These are phyloP conservation scores for Benitochromis conjunctus DNA, from an alignment of 2,113 vertebrate genomes.

Conservation along the genomic window DNA sequence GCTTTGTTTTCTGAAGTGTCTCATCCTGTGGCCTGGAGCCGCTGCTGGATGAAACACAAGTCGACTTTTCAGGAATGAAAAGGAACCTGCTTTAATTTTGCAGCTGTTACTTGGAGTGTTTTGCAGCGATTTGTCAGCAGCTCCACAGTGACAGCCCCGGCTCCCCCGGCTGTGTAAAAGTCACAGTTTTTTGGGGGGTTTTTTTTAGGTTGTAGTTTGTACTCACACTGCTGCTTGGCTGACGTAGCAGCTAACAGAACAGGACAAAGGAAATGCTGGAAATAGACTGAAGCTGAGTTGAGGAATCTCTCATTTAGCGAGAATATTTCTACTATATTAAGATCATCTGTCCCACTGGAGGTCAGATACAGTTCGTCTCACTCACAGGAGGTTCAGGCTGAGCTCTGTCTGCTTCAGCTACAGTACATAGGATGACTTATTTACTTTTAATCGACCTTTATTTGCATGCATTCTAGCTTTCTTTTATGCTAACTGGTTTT, in stretches of 20 bases:
- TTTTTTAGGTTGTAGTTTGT: neutral
- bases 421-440: neutral
- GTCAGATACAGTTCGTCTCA: conserved; percentile 41
- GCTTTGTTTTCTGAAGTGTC: conserved; percentile 1
- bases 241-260: neutral
- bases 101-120: neutral
- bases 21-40: conserved; percentile 8
- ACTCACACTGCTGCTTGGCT: neutral
- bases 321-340: conserved; percentile 14
- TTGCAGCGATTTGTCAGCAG: neutral
- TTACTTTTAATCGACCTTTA: neutral
- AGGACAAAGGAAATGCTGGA: neutral
- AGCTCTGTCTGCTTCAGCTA: neutral
- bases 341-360: conserved; percentile 38
- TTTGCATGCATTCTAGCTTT: neutral
- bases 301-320: conserved; percentile 25
- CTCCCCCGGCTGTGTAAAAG: neutral
- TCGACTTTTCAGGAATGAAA: conserved; percentile 5
- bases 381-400: neutral
- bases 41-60: neutral
- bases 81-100: neutral
- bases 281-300: conserved; percentile 21
- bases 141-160: neutral
- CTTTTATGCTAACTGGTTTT: neutral
- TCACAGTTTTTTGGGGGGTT: neutral